These are phyloP conservation scores for Nemotelus nigrinus DNA, from an alignment of 2,888 invertebrate species.

Conservation along the genomic window DNA sequence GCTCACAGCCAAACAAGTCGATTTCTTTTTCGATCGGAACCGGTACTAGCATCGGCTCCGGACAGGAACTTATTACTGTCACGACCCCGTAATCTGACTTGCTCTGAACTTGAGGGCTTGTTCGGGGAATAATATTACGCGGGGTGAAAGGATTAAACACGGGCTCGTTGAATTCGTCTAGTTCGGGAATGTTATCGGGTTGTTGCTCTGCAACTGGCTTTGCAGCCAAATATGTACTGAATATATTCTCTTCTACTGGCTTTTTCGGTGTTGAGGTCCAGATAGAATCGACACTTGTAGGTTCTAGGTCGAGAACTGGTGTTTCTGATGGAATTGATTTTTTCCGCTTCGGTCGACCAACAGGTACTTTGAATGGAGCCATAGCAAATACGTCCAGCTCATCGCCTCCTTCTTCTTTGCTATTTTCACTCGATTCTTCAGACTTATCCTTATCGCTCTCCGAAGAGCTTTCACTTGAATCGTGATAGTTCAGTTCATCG, in stretches of 20 bases:
- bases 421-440: conserved; percentile 51
- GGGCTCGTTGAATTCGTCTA: conserved; percentile 64
- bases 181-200: conserved; percentile 49
- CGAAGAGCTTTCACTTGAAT: conserved; percentile 58
- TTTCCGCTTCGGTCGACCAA: conserved; percentile 53
- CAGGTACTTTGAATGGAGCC: conserved; percentile 71
- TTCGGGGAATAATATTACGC: conserved; percentile 40
- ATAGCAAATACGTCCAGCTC: conserved; percentile 75
- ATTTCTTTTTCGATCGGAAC: conserved; percentile 46
- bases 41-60: conserved; percentile 30
- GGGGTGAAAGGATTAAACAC: conserved; percentile 62
- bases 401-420: conserved; percentile 59
- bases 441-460: conserved; percentile 51
- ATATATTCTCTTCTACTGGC: conserved; percentile 22
- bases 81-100: conserved; percentile 58
- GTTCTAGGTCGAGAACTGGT: conserved; percentile 16
- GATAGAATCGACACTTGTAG: conserved; percentile 55
- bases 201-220: conserved; percentile 50
- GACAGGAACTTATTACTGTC: conserved; percentile 54
- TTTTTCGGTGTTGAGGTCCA: conserved; percentile 63
- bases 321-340: conserved; percentile 50
- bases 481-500: conserved; percentile 78
- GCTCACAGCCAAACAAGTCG: conserved; percentile 64
- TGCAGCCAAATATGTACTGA: conserved; percentile 6
- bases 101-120: conserved; percentile 53